Evolutionary conservation across 2,797 vertebrate species (phyloP).

Genomic region (Discoglossus pictus): DNA sequence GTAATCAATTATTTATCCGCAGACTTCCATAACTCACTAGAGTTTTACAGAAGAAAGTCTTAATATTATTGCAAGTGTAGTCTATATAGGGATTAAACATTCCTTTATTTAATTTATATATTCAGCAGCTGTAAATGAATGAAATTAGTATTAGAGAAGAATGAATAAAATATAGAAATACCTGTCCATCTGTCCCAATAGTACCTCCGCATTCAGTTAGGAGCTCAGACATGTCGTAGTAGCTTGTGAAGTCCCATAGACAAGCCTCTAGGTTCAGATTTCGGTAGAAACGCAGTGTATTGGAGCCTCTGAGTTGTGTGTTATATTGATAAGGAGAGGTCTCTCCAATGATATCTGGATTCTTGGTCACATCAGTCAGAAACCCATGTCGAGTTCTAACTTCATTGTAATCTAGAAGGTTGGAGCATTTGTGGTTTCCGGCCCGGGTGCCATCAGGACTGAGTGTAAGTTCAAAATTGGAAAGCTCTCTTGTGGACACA

Average conservation of each 20-base stretch:
- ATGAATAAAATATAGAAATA: too few relatives aligned
- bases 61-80: too few relatives aligned
- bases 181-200: slow-evolving; percentile 92
- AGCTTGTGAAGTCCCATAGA: slow-evolving; percentile 90
- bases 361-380: slow-evolving; percentile 75
- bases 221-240: slow-evolving; percentile 93
- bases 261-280: slow-evolving; percentile 91
- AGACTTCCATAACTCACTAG: too few relatives aligned
- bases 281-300: slow-evolving; percentile 84
- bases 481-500: slow-evolving; percentile 86
- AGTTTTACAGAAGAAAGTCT: too few relatives aligned
- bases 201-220: slow-evolving; percentile 88
- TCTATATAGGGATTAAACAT: too few relatives aligned
- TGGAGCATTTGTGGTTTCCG: slow-evolving; percentile 92
- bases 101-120: too few relatives aligned
- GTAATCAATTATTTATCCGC: too few relatives aligned
- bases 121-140: too few relatives aligned
- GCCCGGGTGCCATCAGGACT: slow-evolving; percentile 87
- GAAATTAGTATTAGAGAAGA: too few relatives aligned
- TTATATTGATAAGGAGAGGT: slow-evolving; percentile 84
- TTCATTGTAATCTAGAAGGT: slow-evolving; percentile 84
- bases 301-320: slow-evolving; percentile 71
- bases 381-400: slow-evolving; percentile 87
- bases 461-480: slow-evolving; percentile 89
- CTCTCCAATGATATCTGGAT: slow-evolving; percentile 76